Evolutionary conservation across 2,888 invertebrate genomes (phyloP).

Genomic region (Himalopsyche tibetana): DNA sequence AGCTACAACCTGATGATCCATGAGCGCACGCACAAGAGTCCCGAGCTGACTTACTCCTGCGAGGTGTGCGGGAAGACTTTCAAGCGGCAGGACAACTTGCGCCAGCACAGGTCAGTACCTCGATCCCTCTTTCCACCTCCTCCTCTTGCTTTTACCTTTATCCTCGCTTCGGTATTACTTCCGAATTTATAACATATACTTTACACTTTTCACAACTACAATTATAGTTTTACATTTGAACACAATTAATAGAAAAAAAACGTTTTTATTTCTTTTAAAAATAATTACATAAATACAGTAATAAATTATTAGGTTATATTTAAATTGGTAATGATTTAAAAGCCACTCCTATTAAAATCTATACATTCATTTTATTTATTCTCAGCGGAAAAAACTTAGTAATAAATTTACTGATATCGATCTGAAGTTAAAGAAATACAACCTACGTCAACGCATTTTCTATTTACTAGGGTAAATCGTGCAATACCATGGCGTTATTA

Average conservation of each 20-base stretch:
- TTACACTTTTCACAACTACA: background rate
- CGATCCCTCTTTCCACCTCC: slow-evolving; percentile 36
- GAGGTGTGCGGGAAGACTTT: slow-evolving; percentile 99
- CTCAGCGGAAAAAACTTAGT: too few relatives aligned
- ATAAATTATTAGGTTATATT: too few relatives aligned
- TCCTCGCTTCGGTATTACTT: slow-evolving; percentile 44
- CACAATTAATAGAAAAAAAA: too few relatives aligned
- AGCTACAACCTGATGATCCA: slow-evolving; percentile 99
- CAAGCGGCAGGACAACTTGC: slow-evolving; percentile 96
- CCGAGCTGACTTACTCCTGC: slow-evolving; percentile 96
- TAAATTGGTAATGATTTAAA: too few relatives aligned
- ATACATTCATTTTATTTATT: too few relatives aligned
- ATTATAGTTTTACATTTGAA: too few relatives aligned
- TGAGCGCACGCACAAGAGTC: slow-evolving; percentile 98
- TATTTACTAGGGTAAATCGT: background rate
- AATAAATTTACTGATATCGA: too few relatives aligned
- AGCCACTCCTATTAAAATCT: too few relatives aligned
- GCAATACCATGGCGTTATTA: background rate
- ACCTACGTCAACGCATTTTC: background rate
- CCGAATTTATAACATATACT: background rate
- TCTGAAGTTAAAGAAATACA: too few relatives aligned
- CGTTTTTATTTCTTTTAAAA: too few relatives aligned
- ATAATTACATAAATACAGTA: too few relatives aligned
- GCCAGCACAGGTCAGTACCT: slow-evolving; percentile 90
- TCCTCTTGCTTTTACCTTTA: background rate